A percentile compares a stretch with the other conserved stretches of the same genome.
Conservation (phyloP, 37 sponge, comb jelly and placozoan genomes). For the Eunapius fragilis region DNA sequence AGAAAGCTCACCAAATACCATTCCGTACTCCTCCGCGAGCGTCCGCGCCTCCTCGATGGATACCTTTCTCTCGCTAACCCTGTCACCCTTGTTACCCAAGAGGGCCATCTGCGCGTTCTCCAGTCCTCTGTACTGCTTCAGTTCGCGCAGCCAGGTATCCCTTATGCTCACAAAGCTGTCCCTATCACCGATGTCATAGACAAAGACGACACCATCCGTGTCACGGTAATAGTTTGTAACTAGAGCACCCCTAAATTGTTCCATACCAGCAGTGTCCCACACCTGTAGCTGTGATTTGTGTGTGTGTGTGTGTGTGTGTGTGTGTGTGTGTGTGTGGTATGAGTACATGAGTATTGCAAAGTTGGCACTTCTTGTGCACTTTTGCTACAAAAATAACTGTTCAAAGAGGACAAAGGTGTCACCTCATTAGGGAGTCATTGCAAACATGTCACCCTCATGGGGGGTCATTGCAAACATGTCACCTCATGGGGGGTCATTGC, state of each 20-base stretch:
- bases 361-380: too few relatives aligned
- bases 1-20: constrained; percentile 44
- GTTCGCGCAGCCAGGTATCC: constrained; percentile 57
- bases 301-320: too few relatives aligned
- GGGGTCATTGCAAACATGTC: too few relatives aligned
- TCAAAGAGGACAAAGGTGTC: too few relatives aligned
- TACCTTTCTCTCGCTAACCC: constrained; percentile 27
- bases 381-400: too few relatives aligned
- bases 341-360: too few relatives aligned
- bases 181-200: constrained; percentile 66
- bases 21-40: constrained; percentile 37
- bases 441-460: too few relatives aligned
- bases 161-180: constrained; percentile 49
- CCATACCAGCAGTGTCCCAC: constrained; percentile 89
- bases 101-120: constrained; percentile 51
- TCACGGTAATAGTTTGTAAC: constrained; percentile 79
- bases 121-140: constrained; percentile 48
- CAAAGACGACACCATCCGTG: constrained; percentile 69
- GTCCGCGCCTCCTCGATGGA: constrained; percentile 20
- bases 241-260: constrained; percentile 72
- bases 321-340: too few relatives aligned
- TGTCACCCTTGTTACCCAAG: constrained; percentile 73
- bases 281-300: constrained; percentile 77
- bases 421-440: too few relatives aligned
- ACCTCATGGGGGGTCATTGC: too few relatives aligned